Evolutionary conservation across 2,888 invertebrate genomes (phyloP).

Genomic region (Aphrophora alni): DNA sequence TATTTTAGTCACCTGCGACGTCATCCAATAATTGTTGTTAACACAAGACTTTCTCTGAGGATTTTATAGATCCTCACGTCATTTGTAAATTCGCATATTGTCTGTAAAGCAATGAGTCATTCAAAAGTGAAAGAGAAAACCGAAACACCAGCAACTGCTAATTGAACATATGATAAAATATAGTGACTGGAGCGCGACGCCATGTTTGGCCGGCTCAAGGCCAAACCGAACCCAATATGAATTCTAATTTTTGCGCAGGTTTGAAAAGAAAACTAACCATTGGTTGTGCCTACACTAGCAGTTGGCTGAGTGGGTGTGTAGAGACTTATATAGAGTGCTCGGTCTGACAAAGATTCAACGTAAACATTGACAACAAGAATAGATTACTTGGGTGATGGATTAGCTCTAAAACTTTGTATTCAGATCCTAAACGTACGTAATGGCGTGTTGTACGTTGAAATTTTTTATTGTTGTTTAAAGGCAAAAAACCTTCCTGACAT

Average conservation of each 20-base stretch:
- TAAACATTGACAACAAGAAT: neutral
- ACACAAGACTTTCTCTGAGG: too few species aligned
- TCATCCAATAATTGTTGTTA: too few species aligned
- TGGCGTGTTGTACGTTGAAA: too few species aligned
- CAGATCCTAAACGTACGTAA: too few species aligned
- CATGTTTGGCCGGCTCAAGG: slow-evolving; percentile 32
- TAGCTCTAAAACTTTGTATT: too few species aligned
- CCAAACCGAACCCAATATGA: slow-evolving; percentile 36
- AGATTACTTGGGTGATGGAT: too few species aligned
- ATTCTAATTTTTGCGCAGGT: slow-evolving; percentile 32
- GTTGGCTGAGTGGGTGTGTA: neutral
- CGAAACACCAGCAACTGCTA: neutral
- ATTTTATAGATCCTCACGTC: too few species aligned
- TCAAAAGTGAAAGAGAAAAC: neutral
- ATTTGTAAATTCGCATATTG: too few species aligned
- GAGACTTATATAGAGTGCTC: neutral
- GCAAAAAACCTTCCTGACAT: too few species aligned
- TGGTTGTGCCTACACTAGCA: neutral
- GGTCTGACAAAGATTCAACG: neutral
- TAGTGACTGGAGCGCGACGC: neutral
- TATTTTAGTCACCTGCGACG: too few species aligned
- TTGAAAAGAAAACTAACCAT: slow-evolving; percentile 6
- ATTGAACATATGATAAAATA: neutral
- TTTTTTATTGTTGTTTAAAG: too few species aligned
- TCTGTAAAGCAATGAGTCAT: too few species aligned